Percentiles rank a stretch among this genome's conserved stretches.
Conservation (phyloP, 2,113 vertebrate species). For the Garra rufa region DNA sequence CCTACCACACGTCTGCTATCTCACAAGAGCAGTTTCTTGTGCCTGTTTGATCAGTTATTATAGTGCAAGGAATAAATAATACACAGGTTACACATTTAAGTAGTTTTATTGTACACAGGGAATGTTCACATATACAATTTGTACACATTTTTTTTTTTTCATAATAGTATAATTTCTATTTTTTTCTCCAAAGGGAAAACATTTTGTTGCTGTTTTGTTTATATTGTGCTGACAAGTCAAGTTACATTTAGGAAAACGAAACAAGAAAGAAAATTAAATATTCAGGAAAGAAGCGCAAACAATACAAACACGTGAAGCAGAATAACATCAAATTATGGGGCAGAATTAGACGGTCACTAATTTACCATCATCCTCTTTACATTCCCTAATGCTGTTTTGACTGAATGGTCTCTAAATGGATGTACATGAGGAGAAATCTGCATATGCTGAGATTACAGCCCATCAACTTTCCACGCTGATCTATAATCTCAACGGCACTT, state of each 20-base stretch:
- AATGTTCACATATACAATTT: slow-evolving; percentile 75
- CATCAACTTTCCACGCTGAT: not conserved
- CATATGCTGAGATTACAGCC: not conserved
- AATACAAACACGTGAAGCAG: slow-evolving; percentile 63
- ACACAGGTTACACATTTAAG: slow-evolving; percentile 44
- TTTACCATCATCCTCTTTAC: not conserved
- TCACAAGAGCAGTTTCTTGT: not conserved
- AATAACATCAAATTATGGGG: slow-evolving; percentile 32
- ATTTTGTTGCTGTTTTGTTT: slow-evolving; percentile 47
- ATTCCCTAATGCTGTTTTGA: not conserved
- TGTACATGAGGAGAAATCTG: not conserved
- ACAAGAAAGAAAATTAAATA: slow-evolving; percentile 63
- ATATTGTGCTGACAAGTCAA: slow-evolving; percentile 53
- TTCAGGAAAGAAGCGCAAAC: slow-evolving; percentile 63
- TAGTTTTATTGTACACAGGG: slow-evolving; percentile 76
- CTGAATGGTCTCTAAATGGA: not conserved
- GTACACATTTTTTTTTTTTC: slow-evolving; percentile 65
- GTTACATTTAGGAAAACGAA: slow-evolving; percentile 55
- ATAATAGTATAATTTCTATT: slow-evolving; percentile 46
- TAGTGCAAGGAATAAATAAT: slow-evolving; percentile 55
- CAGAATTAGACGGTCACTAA: not conserved
- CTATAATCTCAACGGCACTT: not conserved
- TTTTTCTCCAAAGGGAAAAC: slow-evolving; percentile 8
- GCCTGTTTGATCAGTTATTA: not conserved
- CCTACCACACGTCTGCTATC: not conserved